phyloP scores from a whole-genome alignment of 2,888 invertebrate species.

The Polydrusus pterygomalis region DNA sequence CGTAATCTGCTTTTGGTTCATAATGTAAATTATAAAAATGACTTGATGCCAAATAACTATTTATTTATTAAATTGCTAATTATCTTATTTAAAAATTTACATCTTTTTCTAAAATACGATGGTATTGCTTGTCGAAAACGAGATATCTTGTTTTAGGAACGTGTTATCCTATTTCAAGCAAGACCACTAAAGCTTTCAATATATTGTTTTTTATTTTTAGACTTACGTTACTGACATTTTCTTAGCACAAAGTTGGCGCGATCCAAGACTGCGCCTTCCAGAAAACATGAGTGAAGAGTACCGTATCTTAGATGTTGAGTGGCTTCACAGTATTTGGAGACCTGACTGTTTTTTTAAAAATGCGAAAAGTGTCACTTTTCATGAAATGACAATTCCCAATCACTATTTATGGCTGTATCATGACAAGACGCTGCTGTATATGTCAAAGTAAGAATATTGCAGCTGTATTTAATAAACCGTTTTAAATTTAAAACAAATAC shows the following conservation, averaged over 20 bases:
- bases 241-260: slow-evolving; percentile 94
- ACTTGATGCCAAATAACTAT: too few species aligned
- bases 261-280: slow-evolving; percentile 90
- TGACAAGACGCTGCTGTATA: slow-evolving; percentile 92
- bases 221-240: slow-evolving; percentile 95
- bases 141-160: too few species aligned
- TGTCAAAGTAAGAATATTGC: slow-evolving; percentile 84
- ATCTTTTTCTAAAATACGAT: too few species aligned
- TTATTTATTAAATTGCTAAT: too few species aligned
- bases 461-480: too few species aligned
- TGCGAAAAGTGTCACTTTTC: slow-evolving; percentile 93
- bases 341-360: slow-evolving; percentile 96
- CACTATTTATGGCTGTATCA: slow-evolving; percentile 94
- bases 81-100: too few species aligned
- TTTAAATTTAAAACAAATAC: too few species aligned
- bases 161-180: too few species aligned
- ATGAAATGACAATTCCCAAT: slow-evolving; percentile 96
- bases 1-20: too few species aligned
- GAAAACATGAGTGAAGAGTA: slow-evolving; percentile 96
- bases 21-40: too few species aligned
- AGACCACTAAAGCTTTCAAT: too few species aligned
- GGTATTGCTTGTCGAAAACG: too few species aligned
- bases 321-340: slow-evolving; percentile 93
- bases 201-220: slow-evolving; percentile 72
- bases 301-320: slow-evolving; percentile 90